Evolutionary conservation across 2,888 invertebrate species (phyloP), one percentile per base, ranked within the genome.

Genomic region (Himalopsyche anomala): DNA sequence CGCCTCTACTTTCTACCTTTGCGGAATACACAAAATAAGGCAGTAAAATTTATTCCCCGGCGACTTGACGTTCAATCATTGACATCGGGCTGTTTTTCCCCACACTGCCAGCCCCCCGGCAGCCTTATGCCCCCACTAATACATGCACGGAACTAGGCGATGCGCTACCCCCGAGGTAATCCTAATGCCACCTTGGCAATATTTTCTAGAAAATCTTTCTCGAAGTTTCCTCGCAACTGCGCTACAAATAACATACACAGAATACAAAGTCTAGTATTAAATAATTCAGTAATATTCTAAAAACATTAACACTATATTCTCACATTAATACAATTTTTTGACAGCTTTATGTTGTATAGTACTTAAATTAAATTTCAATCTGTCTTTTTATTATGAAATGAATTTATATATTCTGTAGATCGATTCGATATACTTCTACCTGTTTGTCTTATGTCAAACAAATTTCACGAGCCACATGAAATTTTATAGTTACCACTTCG

Each of bases 61-160:
- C 91, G 92, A 93, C 91, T 92, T 91, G 91, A 91, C 91, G 91
- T 91, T 92, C 92, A 92, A 92, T 93, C 93, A 92, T 92, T 92
- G 92, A 91, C 91, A 92, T 91, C 91, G 87, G 88, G 87, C 84
- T 88, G 87, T 84, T 89, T 91, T 90, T 89, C 69, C 83, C 79
- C 56, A 62, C 83, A 84, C 87, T 51, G 56, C 42, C 4, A 62
- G 51, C 87, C 79, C 28, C 55, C 85, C 80, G 17, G 17, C 84
- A 51, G 80, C 56, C 82, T 55, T 55, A 6, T 55, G 28, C 88
- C 86, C 82, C 81, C 82, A 80, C 86, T 83, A 86, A 83, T 85
- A 80, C 87, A 87, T 87, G 85, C 85, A 51, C 42, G 80, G 56
- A 42, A 84, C 51, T 42, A 36, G 62, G 62, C 62, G 62, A n/a